Evolutionary conservation across 1,140 invertebrate genomes (phyloP), one percentile per base, ranked within the genome.

Genomic region (Drosophila melanica): DNA sequence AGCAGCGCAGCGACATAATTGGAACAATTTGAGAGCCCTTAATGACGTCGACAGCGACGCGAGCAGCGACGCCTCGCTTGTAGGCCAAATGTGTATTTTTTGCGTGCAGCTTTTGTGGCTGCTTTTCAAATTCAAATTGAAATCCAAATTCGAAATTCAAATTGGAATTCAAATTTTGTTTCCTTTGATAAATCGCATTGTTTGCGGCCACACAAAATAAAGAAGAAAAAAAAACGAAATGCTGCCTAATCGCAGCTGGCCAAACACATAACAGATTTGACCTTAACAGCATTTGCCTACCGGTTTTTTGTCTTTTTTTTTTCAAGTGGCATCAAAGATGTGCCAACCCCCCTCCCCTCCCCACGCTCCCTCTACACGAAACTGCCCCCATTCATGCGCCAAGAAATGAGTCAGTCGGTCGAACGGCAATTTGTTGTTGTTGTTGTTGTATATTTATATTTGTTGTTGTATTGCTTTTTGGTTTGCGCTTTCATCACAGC

Each of bases 21-120:
- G 79, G 79, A 89, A 86, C 84, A 72, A 66, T 87, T 81, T 74
- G 79, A 87, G 84, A 84, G 84, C 79, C 84, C 84, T 87, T 84
- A 79, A 87, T 84, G 79, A 87, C 75, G 79, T 80, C 67, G 80
- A 77, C 80, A 30, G 53, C 55, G 50, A 54, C 64, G 10, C 9
- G 14, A 30, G 39, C 50, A 11, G 35, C 53, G 33, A n/a, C n/a
- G 16, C 14, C 7, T 14, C 1, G 35, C 64, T 84, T 85, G 73
- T 84, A 85, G 81, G 81, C 77, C 81, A 85, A 85, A 69, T 84
- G 45, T 64, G 57, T 74, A 65, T 85, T 85, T 80, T 75, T 65
- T 33, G 30, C 20, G 20, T 23, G 27, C 27, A 27, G 27, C 27
- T 27, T 27, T 27, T 27, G 23, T 27, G 23, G 23, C 23, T 27